Evolutionary conservation across 2,797 vertebrate species (phyloP), one percentile per base, ranked within the genome.

Genomic region (Denticeps clupeoides): DNA sequence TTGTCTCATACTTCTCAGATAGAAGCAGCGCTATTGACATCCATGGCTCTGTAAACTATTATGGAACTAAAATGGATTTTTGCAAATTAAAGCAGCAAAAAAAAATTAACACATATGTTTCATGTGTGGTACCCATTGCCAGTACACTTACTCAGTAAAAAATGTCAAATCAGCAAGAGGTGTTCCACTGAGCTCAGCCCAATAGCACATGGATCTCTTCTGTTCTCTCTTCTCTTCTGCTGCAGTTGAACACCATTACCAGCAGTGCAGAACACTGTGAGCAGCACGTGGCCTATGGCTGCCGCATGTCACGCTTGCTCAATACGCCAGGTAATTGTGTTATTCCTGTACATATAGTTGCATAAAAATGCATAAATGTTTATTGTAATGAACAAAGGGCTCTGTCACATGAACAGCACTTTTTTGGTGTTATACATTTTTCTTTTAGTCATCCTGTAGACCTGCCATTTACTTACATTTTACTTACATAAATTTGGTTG

Each of bases 221-320:
- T 27, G 6, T 18, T 26, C 42, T 23, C 13, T 47, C 13, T 43
- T 35, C 7, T 53, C 46, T 47, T 49, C 29, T 83, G 69, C 80
- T 79, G 21, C 82, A 98, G 82, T 75, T 97, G 56, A 69, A 84
- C 10, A 83, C 87, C 5, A 77, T 98, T 55, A 95, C 89, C 53
- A 81, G 70, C 59, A 87, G 81, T 1, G 89, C 93, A 0, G 87
- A 93, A 16, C 82, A 87, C 60, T 99, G 94, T 2, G 89, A 97
- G 47, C 93, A 98, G 79, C 81, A 84, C 1, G 69, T 99, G 31
- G 83, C 89, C 41, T 99, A 97, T 11, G 77, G 82, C 37, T 99
- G 94, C 72, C 85, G 82, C 60, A 88, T 88, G 86, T 99, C 94
- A 7, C 80, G 90, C 23, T 62, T 99, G 58, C 79, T 98, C 68